A percentile compares a stretch with the other conserved stretches of the same genome.
Conservation (phyloP, 1,140 invertebrate genomes). For the Zaprionus kolodkinae region DNA sequence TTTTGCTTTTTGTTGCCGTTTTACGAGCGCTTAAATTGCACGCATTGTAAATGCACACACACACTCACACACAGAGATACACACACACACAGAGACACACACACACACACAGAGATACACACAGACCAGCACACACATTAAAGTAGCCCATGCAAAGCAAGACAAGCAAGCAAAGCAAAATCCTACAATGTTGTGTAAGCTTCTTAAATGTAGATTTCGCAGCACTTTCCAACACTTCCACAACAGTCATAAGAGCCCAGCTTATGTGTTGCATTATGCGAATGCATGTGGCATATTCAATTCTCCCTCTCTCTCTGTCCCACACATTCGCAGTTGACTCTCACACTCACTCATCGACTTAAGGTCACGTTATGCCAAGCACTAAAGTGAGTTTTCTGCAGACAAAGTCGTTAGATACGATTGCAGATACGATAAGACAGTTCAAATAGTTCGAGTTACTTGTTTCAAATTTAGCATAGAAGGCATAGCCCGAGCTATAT, state of each 20-base stretch:
- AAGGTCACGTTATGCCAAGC: not conserved
- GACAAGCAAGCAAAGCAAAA: slow-evolving; percentile 20
- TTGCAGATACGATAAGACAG: too few species aligned
- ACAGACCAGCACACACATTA: not conserved
- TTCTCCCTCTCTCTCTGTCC: not conserved
- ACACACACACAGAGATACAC: not conserved
- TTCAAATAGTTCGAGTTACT: too few species aligned
- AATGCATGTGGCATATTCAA: not conserved
- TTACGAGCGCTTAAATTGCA: slow-evolving; percentile 60
- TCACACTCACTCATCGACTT: slow-evolving; percentile 1
- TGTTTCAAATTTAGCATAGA: too few species aligned
- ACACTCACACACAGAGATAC: slow-evolving; percentile 11
- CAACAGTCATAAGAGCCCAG: slow-evolving; percentile 1
- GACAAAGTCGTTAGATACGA: not conserved
- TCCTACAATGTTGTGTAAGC: slow-evolving; percentile 32
- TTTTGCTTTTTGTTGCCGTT: slow-evolving; percentile 36
- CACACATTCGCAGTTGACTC: not conserved
- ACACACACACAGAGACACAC: not conserved
- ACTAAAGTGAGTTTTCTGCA: not conserved
- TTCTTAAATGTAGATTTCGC: slow-evolving; percentile 32
- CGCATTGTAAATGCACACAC: slow-evolving; percentile 51
- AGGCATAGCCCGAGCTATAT: too few species aligned
- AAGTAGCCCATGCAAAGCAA: slow-evolving; percentile 6
- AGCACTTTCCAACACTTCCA: slow-evolving; percentile 7
- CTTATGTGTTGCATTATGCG: slow-evolving; percentile 9